Evolutionary conservation across 1,140 invertebrate species (phyloP), one percentile per base, ranked within the genome.

Genomic region (Heliothis subflexa): DNA sequence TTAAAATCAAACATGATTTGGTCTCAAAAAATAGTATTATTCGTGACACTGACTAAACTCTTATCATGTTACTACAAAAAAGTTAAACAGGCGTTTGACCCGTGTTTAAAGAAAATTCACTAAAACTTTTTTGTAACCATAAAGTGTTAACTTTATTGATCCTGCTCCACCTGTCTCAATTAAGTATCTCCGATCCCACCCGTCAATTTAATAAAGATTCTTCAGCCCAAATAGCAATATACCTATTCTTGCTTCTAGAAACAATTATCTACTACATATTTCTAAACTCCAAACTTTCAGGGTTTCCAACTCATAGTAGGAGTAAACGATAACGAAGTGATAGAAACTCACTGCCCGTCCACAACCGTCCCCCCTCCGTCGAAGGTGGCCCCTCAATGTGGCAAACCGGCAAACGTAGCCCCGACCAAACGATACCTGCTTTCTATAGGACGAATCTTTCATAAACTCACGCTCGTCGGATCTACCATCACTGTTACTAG

Each of bases 371-470:
- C 88, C n/a, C 95, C 93, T 40, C 88, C 85, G 0, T 91, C 90
- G 0, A 94, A 95, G 79, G 95, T 94, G 80, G 94, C 95, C 80
- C 92, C 92, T 0, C 93, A 93, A 18, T 82, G 80, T 78, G 79
- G 83, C 50, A 95, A 95, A 18, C 88, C 94, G 2, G 88, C 88
- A 13, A 95, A 89, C 80, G 68, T 75, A 0, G 83, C 86, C 2
- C 85, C 87, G 1, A 95, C 95, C 33, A 96, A 97, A 83, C 97
- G 97, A 82, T 98, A 97, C 91, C 95, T 98, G 72, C 93, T 99
- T 1, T 99, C 98, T 78, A 99, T 99, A 86, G 99, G 99, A 0
- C 95, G 98, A 78, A 97, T 99, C 86, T 99, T 99, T 95, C 99
- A 99, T 91, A 98, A 97, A 90, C 97, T 99, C 79, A 96, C 97